A percentile compares a stretch with the other conserved stretches of the same genome.
phyloP scores from a whole-genome alignment of 2,888 invertebrate species.

The Charanyca ferruginea region DNA sequence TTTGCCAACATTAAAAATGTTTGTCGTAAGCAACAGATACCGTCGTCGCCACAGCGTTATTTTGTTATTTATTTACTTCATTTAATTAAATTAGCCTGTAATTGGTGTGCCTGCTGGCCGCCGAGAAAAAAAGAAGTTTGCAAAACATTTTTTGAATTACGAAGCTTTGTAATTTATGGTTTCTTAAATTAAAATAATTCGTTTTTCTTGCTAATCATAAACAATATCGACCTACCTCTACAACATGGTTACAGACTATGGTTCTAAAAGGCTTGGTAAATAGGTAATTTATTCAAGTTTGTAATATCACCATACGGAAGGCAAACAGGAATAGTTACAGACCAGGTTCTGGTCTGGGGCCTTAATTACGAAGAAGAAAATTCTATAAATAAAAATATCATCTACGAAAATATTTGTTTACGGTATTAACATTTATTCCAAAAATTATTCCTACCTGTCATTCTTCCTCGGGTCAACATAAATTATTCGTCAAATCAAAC shows the following conservation, averaged over 20 bases:
- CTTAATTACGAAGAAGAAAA: not conserved
- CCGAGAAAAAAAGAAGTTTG: constrained; percentile 32
- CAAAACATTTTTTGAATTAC: constrained; percentile 52
- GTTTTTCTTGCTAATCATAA: constrained; percentile 46
- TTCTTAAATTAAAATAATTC: constrained; percentile 52
- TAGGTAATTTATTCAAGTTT: constrained; percentile 11
- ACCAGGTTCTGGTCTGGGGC: too few species aligned
- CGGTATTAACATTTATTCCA: not conserved
- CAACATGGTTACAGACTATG: constrained; percentile 27
- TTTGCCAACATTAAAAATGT: constrained; percentile 50
- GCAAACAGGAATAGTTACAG: not conserved
- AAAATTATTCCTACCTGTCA: not conserved
- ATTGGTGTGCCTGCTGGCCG: constrained; percentile 41
- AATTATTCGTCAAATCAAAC: not conserved
- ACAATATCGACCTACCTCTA: constrained; percentile 18
- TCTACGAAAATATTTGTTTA: too few species aligned
- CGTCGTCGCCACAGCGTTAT: constrained; percentile 27
- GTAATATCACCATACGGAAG: constrained; percentile 9
- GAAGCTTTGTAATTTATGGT: constrained; percentile 49
- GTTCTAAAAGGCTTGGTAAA: constrained; percentile 16
- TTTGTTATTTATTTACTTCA: constrained; percentile 44
- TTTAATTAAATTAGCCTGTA: constrained; percentile 59
- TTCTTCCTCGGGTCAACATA: not conserved
- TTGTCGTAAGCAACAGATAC: constrained; percentile 37
- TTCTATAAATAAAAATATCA: not conserved